Base-by-base conservation (phyloP, 2,797 vertebrate species). In the Channallabes apus region DNA sequence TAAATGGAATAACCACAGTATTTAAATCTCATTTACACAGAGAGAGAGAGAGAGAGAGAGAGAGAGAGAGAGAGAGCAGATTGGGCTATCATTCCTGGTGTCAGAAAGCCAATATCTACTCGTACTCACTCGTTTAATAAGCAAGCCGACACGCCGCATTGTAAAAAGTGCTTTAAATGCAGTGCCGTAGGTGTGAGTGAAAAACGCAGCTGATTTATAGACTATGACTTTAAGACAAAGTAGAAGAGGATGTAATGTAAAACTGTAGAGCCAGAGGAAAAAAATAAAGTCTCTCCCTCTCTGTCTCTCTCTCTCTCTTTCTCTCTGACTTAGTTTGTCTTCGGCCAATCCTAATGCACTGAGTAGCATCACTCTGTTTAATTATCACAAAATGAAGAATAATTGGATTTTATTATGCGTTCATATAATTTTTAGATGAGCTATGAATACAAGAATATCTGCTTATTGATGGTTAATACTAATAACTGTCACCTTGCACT, bases 51-150 rank as follows among this genome's bases (percentile, higher is more conserved):
- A 76, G 27, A 76, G 27, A 76, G 51, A 58, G 51, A 76, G n/a
- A 75, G 15, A 75, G 1, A 92, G 92, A 91, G 91, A 91, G 91
- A 67, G 18, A 54, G 12, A 72, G 73, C 27, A 79, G 61, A 62
- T 54, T 79, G 61, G 65, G n/a, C 24, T 3, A 72, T 81, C 35
- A 54, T 84, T 84, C 59, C 32, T 76, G 11, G n/a, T 61, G 15
- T 87, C 78, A 75, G 77, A 78, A 87, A 84, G 38, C 59, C 35
- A 64, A 80, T 64, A 80, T 80, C 61, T 65, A 51, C 61, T 51
- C 24, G 3, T 65, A 61, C 29, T 61, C 56, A 35, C 20, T 78
- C 12, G 20, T 78, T 59, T 78, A 78, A 59, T 78, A 78, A 78
- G 76, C n/a, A 15, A 38, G 56, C 22, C 76, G 12, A 61, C 56